Evolutionary conservation across 2,888 invertebrate species (phyloP).

Genomic region (Molanna angustata): DNA sequence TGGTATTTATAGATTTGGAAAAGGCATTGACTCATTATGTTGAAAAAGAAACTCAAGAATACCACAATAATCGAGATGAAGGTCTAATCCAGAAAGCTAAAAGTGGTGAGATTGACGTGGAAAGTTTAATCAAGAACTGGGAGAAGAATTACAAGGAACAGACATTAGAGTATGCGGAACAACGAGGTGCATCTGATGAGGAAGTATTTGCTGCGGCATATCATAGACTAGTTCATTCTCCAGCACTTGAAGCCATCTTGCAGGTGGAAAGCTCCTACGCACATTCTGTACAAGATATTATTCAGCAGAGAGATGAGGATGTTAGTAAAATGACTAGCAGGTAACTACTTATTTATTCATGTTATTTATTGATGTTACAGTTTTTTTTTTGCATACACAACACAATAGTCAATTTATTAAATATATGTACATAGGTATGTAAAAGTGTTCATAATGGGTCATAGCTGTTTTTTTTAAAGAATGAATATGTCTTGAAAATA

Average conservation of each 20-base stretch:
- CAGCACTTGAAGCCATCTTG: constrained; percentile 82
- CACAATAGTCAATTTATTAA: too few relatives aligned
- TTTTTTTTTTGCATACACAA: too few relatives aligned
- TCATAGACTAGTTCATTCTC: constrained; percentile 78
- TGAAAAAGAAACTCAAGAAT: constrained; percentile 61
- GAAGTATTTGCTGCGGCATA: constrained; percentile 85
- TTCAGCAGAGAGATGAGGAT: constrained; percentile 70
- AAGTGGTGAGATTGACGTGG: constrained; percentile 64
- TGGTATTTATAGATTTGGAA: constrained; percentile 53
- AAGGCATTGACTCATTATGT: constrained; percentile 63
- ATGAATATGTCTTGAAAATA: too few relatives aligned
- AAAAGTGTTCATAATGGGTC: too few relatives aligned
- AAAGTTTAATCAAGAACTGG: constrained; percentile 74
- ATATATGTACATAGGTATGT: too few relatives aligned
- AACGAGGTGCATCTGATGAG: constrained; percentile 77
- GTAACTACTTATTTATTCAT: too few relatives aligned
- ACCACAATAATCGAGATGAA: constrained; percentile 64
- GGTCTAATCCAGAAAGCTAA: constrained; percentile 60
- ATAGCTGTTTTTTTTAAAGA: too few relatives aligned
- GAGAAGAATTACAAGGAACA: constrained; percentile 80
- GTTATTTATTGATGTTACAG: too few relatives aligned
- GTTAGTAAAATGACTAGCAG: constrained; percentile 66
- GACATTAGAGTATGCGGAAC: constrained; percentile 79
- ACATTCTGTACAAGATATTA: constrained; percentile 70
- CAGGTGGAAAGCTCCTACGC: constrained; percentile 87